These are phyloP conservation scores for Molothrus aeneus DNA, from an alignment of 2,797 vertebrate species.

Conservation along the genomic window DNA sequence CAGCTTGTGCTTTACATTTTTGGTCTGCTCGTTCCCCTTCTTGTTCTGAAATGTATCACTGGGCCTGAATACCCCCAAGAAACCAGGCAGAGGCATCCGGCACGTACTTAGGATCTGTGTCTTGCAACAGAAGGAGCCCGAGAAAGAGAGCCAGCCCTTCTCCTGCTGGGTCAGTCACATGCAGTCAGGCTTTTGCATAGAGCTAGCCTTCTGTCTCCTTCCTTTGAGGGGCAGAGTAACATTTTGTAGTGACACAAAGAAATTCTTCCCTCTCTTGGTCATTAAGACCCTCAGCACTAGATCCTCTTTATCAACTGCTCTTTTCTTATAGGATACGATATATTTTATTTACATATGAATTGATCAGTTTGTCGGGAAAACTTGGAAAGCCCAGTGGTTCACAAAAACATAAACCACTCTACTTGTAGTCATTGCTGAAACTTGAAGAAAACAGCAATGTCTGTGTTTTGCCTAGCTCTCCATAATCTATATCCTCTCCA, in stretches of 20 bases:
- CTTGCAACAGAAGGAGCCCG: slow-evolving; percentile 56
- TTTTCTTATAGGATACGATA: slow-evolving; percentile 71
- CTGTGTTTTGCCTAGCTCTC: not conserved
- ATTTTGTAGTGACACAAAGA: slow-evolving; percentile 78
- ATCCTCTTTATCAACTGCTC: slow-evolving; percentile 73
- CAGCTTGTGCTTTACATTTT: slow-evolving; percentile 25
- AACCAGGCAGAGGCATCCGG: slow-evolving; percentile 3
- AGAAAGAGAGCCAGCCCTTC: slow-evolving; percentile 67
- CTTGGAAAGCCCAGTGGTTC: slow-evolving; percentile 1
- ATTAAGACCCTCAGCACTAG: slow-evolving; percentile 64
- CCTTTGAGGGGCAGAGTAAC: slow-evolving; percentile 73
- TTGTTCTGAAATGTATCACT: slow-evolving; percentile 38
- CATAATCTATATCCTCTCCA: not conserved
- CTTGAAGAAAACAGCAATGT: slow-evolving; percentile 18
- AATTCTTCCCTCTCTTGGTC: slow-evolving; percentile 71
- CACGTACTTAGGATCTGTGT: slow-evolving; percentile 28
- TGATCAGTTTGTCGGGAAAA: slow-evolving; percentile 30
- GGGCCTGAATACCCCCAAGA: not conserved
- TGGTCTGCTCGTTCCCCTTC: slow-evolving; percentile 19
- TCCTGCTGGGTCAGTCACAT: slow-evolving; percentile 70
- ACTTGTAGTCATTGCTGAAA: not conserved
- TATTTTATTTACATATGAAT: slow-evolving; percentile 76
- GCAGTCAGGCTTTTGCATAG: slow-evolving; percentile 69
- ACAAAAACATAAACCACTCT: slow-evolving; percentile 1
- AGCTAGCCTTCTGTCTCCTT: slow-evolving; percentile 76